Base-by-base conservation (phyloP, 2,113 vertebrate species). In the Misgurnus anguillicaudatus region DNA sequence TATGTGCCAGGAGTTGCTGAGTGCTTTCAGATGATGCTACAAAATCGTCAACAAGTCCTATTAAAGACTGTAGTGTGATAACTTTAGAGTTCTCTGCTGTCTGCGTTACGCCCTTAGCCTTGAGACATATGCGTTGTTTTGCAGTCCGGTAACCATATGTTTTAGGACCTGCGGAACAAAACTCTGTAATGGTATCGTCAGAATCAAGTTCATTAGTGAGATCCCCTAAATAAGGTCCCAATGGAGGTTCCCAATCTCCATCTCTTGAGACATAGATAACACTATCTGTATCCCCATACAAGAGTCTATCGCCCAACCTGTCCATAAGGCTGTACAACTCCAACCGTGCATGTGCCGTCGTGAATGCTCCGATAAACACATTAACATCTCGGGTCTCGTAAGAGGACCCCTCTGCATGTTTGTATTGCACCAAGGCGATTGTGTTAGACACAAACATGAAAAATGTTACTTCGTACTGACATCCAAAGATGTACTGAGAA, bases 11-110 rank as follows among this genome's bases (percentile, higher is more conserved):
- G 17, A 71, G 31, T 17, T 64, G 60, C 16, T 11, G 17, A 9
- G 4, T 19, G 3, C 51, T 31, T 16, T 9, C 24, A 70, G 57
- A 3, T 42, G 63, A 53, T 81, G 36, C 38, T 2, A 53, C 77
- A 63, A 57, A 17, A 69, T 31, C 24, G 24, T 31, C 24, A 31
- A 31, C 24, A 31, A 31, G 24, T 1, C 24, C 24, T 31, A 31
- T 76, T 4, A 81, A 5, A 0, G 79, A 63, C 13, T 77, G 39
- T 21, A 82, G n/a, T 6, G 16, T 81, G 4, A 81, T 48, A 5
- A n/a, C 17, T 36, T 70, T 63, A 0, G 58, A 70, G 10, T 77
- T 82, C 1, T 71, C 19, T 1, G 47, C 4, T 10, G 63, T 62
- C 1, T 64, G 57, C 0, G 73, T 81, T 9, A 81, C 75, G 0